Evolutionary conservation across 2,113 vertebrate species (phyloP).

Genomic region (Amia ocellicauda): DNA sequence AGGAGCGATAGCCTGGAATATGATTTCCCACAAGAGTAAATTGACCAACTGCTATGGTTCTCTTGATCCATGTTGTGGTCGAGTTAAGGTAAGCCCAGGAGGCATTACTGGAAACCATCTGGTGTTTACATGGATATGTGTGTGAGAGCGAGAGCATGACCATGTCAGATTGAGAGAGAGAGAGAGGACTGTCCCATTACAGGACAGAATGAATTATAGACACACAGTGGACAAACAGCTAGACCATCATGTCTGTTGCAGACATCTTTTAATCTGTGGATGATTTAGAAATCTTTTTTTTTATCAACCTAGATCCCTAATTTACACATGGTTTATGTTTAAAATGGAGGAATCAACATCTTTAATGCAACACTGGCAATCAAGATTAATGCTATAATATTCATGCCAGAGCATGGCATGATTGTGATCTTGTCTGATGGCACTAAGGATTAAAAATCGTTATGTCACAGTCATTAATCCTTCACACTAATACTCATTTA

Average conservation of each 20-base stretch:
- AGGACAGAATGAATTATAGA: no score
- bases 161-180: no score
- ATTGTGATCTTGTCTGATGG: conserved; percentile 46
- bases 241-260: neutral
- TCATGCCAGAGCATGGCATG: conserved; percentile 20
- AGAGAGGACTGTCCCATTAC: no score
- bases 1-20: conserved; percentile 20
- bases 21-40: conserved; percentile 4
- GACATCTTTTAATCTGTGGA: neutral
- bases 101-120: conserved; percentile 39
- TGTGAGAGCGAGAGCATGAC: no score
- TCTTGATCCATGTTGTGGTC: conserved; percentile 37
- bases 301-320: neutral
- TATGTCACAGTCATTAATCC: conserved; percentile 51
- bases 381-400: conserved; percentile 34
- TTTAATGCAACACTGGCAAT: conserved; percentile 26
- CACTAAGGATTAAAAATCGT: conserved; percentile 49
- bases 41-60: conserved; percentile 42
- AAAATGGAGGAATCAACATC: conserved; percentile 15
- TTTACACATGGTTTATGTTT: neutral
- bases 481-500: conserved; percentile 38
- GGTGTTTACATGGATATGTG: conserved; percentile 8
- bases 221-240: no score
- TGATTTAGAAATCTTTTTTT: neutral
- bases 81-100: conserved; percentile 8